These are phyloP conservation scores for Bombus pascuorum DNA, from an alignment of 1,140 invertebrate species.

Conservation along the genomic window DNA sequence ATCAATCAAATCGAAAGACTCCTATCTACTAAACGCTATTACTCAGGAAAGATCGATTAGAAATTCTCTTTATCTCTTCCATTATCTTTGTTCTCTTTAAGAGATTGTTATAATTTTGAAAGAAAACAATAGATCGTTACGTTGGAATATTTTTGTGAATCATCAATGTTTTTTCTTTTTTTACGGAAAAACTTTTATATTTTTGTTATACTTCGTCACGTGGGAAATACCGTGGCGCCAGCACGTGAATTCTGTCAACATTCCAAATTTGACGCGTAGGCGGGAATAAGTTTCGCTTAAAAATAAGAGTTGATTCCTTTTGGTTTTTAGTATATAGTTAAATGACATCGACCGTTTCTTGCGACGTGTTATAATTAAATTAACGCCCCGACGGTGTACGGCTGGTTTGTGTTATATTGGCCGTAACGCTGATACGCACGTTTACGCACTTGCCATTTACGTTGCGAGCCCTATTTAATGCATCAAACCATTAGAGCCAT, in stretches of 20 bases:
- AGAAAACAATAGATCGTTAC: background rate
- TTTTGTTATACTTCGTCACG: constrained; percentile 15
- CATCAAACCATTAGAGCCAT: background rate
- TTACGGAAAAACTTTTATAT: background rate
- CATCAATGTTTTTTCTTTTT: background rate
- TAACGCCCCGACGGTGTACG: background rate
- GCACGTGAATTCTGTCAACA: constrained; percentile 35
- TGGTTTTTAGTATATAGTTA: background rate
- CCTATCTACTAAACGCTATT: background rate
- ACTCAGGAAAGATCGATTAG: background rate
- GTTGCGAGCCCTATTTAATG: background rate
- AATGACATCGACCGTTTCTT: background rate
- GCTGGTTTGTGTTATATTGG: background rate
- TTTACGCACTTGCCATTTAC: background rate
- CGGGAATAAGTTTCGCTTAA: constrained; percentile 16
- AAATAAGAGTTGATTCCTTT: constrained; percentile 28
- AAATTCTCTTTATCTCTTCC: background rate
- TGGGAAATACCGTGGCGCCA: constrained; percentile 21
- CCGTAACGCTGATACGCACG: background rate
- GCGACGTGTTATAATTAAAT: constrained; percentile 20
- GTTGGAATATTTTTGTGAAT: background rate
- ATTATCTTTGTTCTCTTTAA: background rate
- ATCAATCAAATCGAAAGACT: constrained; percentile 34
- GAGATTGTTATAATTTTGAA: background rate
- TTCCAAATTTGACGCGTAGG: constrained; percentile 6